A percentile compares a stretch with the other conserved stretches of the same genome.
phyloP scores from a whole-genome alignment of 2,797 vertebrate genomes.

The Gambusia yucatana region DNA sequence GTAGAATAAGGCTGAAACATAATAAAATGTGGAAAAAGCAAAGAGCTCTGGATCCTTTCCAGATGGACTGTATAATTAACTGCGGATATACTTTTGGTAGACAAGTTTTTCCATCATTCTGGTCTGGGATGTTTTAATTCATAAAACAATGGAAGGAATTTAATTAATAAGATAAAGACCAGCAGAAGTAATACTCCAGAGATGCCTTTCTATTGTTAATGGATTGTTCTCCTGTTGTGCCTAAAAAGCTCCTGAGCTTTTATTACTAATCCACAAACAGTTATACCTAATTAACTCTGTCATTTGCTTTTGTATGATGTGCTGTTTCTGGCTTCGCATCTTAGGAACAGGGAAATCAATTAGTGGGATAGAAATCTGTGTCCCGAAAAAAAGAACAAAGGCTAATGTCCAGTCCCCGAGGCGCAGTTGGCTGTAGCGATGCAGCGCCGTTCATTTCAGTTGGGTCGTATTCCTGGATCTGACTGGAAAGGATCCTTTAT shows the following conservation, averaged over 20 bases:
- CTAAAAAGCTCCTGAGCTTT: slow-evolving; percentile 48
- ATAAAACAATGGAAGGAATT: slow-evolving; percentile 26
- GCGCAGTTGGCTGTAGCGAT: slow-evolving; percentile 29
- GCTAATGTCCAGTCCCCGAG: slow-evolving; percentile 41
- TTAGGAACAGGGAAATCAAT: slow-evolving; percentile 59
- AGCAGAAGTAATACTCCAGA: slow-evolving; percentile 20
- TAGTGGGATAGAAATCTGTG: slow-evolving; percentile 51
- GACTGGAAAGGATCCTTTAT: slow-evolving; percentile 35
- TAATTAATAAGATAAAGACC: slow-evolving; percentile 50
- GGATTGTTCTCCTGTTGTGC: slow-evolving; percentile 28
- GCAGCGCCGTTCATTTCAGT: slow-evolving; percentile 21
- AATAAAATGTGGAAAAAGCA: neutral
- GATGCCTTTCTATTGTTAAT: slow-evolving; percentile 32
- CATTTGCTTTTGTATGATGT: slow-evolving; percentile 38
- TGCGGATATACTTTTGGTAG: neutral
- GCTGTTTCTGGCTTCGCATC: slow-evolving; percentile 46
- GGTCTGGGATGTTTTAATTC: slow-evolving; percentile 29
- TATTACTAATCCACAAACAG: slow-evolving; percentile 65
- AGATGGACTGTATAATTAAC: neutral
- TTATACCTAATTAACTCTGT: slow-evolving; percentile 64
- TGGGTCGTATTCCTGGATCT: slow-evolving; percentile 22
- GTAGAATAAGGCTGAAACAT: neutral
- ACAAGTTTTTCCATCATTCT: slow-evolving; percentile 6
- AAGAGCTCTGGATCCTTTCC: neutral
- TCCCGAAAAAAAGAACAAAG: slow-evolving; percentile 39